These are phyloP conservation scores for Cyprinus carpio DNA, from an alignment of 2,113 vertebrate genomes.

Conservation along the genomic window DNA sequence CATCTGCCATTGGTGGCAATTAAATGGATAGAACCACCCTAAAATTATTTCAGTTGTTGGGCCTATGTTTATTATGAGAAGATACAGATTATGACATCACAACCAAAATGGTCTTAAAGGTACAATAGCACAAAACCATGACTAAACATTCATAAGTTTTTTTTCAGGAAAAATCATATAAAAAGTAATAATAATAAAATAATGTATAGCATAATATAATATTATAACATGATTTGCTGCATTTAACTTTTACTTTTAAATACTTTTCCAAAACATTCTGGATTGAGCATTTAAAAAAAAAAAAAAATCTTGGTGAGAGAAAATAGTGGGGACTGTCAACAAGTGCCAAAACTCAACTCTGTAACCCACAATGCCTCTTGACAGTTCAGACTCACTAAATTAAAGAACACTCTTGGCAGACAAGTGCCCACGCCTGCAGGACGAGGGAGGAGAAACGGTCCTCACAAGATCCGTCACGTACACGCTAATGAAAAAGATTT, in stretches of 20 bases:
- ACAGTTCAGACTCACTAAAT: slow-evolving; percentile 47
- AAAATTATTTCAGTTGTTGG: not conserved
- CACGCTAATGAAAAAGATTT: slow-evolving; percentile 60
- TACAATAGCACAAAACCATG: not conserved
- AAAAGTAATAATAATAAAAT: not conserved
- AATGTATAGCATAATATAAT: not conserved
- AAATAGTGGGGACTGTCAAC: not conserved
- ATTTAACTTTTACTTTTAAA: not conserved
- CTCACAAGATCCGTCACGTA: slow-evolving; percentile 43
- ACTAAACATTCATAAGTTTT: not conserved
- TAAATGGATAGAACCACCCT: not conserved
- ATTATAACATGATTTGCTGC: not conserved
- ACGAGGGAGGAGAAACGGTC: not conserved
- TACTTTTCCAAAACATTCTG: not conserved
- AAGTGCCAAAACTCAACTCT: not conserved
- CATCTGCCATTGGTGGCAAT: not conserved
- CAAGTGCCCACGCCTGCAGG: slow-evolving; percentile 9
- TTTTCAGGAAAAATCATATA: not conserved
- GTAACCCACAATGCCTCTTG: slow-evolving; percentile 39
- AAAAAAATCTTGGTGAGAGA: not conserved
- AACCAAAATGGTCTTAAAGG: not conserved
- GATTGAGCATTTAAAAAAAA: not conserved
- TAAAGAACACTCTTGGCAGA: slow-evolving; percentile 30
- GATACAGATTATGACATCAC: too few relatives aligned
- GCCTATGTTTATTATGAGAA: not conserved